phyloP scores from a whole-genome alignment of 2,888 invertebrate genomes.

The Tetragonula carbonaria region DNA sequence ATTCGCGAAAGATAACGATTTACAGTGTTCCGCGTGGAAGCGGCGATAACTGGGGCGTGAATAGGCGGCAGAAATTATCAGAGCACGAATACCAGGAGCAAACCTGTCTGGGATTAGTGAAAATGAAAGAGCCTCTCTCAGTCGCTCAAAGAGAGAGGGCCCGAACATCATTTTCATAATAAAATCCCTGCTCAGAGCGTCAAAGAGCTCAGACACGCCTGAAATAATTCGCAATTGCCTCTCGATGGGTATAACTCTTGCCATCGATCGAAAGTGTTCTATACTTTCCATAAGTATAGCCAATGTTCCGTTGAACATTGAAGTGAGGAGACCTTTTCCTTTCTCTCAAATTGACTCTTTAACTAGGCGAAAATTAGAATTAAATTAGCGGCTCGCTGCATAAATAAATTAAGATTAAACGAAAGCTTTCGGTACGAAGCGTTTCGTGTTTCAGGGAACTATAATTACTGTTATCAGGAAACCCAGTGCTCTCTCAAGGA shows the following conservation, averaged over 20 bases:
- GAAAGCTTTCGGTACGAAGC: not conserved
- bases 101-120: constrained; percentile 42
- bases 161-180: constrained; percentile 37
- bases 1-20: constrained; percentile 51
- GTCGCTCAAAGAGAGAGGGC: not conserved
- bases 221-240: constrained; percentile 16
- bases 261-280: not conserved
- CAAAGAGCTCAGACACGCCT: constrained; percentile 10
- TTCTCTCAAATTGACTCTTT: not conserved
- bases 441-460: not conserved
- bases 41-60: constrained; percentile 48
- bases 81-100: constrained; percentile 51
- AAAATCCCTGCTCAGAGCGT: constrained; percentile 28
- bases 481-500: not conserved
- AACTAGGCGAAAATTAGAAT: not conserved
- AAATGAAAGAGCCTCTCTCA: constrained; percentile 38
- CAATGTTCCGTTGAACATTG: not conserved
- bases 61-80: constrained; percentile 48
- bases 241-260: not conserved
- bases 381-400: not conserved
- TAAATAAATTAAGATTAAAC: not conserved
- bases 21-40: constrained; percentile 21
- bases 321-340: not conserved
- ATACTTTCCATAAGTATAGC: not conserved
- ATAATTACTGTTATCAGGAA: not conserved